phyloP scores from a whole-genome alignment of 2,888 invertebrate genomes.

The Carcina quercana region DNA sequence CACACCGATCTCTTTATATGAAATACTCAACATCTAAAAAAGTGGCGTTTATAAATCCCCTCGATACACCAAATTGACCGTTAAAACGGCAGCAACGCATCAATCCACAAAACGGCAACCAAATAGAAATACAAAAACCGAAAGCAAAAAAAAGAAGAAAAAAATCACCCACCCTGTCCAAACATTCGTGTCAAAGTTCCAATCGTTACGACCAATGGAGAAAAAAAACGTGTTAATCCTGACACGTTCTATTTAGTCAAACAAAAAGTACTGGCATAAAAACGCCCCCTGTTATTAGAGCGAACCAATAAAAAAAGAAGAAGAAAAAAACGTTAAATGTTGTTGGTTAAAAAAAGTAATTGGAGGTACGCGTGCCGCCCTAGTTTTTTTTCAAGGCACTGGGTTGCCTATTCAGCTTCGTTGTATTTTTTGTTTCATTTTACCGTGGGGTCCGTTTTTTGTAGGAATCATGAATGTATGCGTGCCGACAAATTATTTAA shows the following conservation, averaged over 20 bases:
- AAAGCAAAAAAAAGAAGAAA: constrained; percentile 28
- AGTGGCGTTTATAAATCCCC: no score
- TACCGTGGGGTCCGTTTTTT: constrained; percentile 61
- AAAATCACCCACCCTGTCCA: constrained; percentile 36
- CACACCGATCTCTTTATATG: no score
- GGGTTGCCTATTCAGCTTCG: constrained; percentile 24
- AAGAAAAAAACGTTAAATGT: constrained; percentile 43
- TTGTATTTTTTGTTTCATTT: no score
- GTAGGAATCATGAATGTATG: constrained; percentile 44
- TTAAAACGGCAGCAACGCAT: constrained; percentile 53
- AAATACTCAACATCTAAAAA: constrained; percentile 20
- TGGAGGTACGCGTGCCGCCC: constrained; percentile 63
- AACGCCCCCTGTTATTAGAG: constrained; percentile 50
- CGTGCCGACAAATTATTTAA: constrained; percentile 50
- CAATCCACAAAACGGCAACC: constrained; percentile 36
- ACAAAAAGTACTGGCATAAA: constrained; percentile 38
- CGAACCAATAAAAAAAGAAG: constrained; percentile 55
- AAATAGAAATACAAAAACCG: constrained; percentile 22
- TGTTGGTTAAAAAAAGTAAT: constrained; percentile 60
- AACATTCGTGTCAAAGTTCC: constrained; percentile 57
- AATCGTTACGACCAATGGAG: constrained; percentile 41
- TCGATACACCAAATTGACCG: constrained; percentile 43
- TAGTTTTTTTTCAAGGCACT: constrained; percentile 40
- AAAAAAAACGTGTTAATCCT: constrained; percentile 48
- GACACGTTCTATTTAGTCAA: constrained; percentile 43